phyloP scores from a whole-genome alignment of 2,797 vertebrate genomes.

The Novumbra hubbsi region DNA sequence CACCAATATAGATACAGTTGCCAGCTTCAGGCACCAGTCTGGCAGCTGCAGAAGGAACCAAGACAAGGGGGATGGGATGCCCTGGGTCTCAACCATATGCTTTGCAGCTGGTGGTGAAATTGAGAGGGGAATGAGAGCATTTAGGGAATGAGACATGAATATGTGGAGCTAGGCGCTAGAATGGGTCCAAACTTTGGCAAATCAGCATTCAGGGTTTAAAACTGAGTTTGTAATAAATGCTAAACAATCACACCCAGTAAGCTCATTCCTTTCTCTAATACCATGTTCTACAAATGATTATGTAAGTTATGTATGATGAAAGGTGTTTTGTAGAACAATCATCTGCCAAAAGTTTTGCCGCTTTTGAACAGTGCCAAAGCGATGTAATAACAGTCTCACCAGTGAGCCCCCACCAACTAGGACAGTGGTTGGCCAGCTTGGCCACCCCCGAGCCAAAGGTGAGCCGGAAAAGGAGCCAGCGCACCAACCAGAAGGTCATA shows the following conservation, averaged over 20 bases:
- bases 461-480: slow-evolving; percentile 86
- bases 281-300: background rate
- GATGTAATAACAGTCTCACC: slow-evolving; percentile 56
- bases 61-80: slow-evolving; percentile 74
- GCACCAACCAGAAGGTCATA: slow-evolving; percentile 79
- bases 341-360: no score
- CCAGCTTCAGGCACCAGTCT: slow-evolving; percentile 78
- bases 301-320: no score
- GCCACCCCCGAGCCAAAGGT: slow-evolving; percentile 82
- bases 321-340: no score
- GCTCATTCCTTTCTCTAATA: background rate
- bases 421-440: slow-evolving; percentile 81
- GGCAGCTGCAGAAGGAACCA: slow-evolving; percentile 82
- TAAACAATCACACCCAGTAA: background rate
- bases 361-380: background rate
- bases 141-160: background rate
- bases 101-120: slow-evolving; percentile 69
- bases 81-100: slow-evolving; percentile 81
- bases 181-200: no score
- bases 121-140: background rate
- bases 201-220: no score
- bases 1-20: slow-evolving; percentile 71
- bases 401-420: slow-evolving; percentile 83
- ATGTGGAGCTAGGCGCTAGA: background rate
- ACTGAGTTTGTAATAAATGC: background rate